Percentiles rank a stretch among this genome's conserved stretches.
Evolutionary conservation across 2,113 vertebrate species (phyloP).

Genomic region (Acinonyx jubatus): DNA sequence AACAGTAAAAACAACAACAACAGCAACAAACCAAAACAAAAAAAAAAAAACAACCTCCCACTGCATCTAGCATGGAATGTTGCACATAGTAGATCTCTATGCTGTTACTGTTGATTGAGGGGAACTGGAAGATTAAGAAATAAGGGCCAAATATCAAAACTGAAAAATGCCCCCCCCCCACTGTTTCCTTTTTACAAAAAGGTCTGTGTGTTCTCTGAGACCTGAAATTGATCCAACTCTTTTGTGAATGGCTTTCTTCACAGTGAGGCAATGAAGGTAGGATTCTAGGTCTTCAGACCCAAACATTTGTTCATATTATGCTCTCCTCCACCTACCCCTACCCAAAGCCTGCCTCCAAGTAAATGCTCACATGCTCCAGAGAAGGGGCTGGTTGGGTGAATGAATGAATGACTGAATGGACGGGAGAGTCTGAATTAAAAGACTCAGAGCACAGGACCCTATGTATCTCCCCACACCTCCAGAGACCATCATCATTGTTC

Average conservation of each 20-base stretch:
- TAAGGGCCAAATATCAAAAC: neutral
- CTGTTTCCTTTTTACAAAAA: neutral
- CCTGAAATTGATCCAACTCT: neutral
- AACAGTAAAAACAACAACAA: neutral
- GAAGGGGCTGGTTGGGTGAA: neutral
- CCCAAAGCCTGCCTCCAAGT: neutral
- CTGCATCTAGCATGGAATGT: neutral
- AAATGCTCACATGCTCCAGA: neutral
- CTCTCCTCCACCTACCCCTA: neutral
- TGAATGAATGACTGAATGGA: neutral
- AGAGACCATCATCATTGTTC: neutral
- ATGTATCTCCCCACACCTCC: neutral
- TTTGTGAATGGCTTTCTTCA: neutral
- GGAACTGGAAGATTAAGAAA: neutral
- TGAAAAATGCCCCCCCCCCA: neutral
- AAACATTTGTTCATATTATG: rapidly evolving
- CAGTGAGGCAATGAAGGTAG: neutral
- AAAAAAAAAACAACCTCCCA: too few relatives aligned
- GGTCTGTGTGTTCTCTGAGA: neutral
- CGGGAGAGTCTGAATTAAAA: neutral
- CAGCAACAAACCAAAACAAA: neutral
- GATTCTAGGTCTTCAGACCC: too few relatives aligned
- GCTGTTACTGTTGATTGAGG: neutral
- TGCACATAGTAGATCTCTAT: neutral
- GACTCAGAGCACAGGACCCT: rapidly evolving